These are phyloP conservation scores for Chunga burmeisteri DNA, from an alignment of 2,113 vertebrate species.

Conservation along the genomic window DNA sequence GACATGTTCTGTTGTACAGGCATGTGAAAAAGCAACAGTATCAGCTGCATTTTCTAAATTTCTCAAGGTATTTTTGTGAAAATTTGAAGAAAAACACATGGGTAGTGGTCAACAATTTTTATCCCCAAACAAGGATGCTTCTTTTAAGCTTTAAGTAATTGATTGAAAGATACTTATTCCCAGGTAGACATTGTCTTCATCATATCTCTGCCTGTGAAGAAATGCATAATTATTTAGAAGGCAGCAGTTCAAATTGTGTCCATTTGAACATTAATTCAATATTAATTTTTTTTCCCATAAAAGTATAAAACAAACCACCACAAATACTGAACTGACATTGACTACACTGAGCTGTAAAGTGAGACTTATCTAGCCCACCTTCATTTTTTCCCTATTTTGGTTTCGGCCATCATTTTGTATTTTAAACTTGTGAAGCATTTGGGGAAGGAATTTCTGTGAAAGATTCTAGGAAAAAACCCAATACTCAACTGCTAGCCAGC, in stretches of 20 bases:
- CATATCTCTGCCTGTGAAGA: background rate
- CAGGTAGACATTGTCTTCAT: background rate
- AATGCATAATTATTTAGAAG: background rate
- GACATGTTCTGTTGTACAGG: background rate
- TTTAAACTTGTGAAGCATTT: background rate
- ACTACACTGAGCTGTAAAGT: background rate
- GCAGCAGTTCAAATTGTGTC: background rate
- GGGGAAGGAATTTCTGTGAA: background rate
- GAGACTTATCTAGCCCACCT: background rate
- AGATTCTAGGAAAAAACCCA: background rate
- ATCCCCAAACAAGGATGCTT: background rate
- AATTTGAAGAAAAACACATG: background rate
- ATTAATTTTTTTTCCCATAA: background rate
- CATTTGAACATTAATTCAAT: rapidly evolving
- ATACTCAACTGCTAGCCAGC: background rate
- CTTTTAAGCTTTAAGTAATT: background rate
- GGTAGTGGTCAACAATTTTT: background rate
- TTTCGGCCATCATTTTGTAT: background rate
- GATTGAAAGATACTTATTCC: background rate
- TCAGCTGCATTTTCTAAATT: conserved; percentile 8
- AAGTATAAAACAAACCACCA: background rate
- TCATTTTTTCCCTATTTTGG: background rate
- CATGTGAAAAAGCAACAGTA: background rate
- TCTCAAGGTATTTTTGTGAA: background rate
- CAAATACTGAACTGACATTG: background rate